Evolutionary conservation across 2,113 vertebrate species (phyloP), one percentile per base, ranked within the genome.

Genomic region (Corythoichthys intestinalis): DNA sequence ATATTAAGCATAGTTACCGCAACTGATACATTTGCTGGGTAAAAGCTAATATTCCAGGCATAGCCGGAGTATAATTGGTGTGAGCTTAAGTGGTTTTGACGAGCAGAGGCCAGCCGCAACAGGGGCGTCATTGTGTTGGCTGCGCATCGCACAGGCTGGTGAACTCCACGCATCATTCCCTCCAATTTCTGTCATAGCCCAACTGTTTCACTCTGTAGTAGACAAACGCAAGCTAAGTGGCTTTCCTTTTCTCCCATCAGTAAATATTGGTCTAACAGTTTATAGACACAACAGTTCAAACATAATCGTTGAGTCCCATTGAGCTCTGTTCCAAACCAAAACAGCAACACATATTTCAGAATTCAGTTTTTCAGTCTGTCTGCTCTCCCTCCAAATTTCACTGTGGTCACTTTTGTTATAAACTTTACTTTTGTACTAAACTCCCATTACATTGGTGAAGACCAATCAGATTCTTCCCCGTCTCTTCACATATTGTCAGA

Each of bases 41-140:
- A 34, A 73, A 73, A 77, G 50, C 57, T 59, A 37, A 62, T 57
- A 56, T 65, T 75, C 66, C 57, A 48, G 65, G 50, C 28, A 65
- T 15, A 38, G 61, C 39, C 44, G 76, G 59, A 58, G 54, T 70
- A 70, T 77, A 82, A 83, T 52, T 70, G 71, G 49, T 56, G 52
- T 75, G 83, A 89, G 58, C 65, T 65, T 72, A 80, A 85, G 34
- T 0, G 54, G 56, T 83, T 80, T 67, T 70, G 84, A 87, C 88
- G 83, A 77, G 87, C 65, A 70, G 74, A 81, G 80, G 82, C 71
- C 72, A 81, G 65, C 69, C 82, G 64, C 39, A 87, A 91, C 81
- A 84, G 80, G 56, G 73, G 71, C 75, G 70, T 54, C 82, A 82
- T 88, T 91, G 87, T 89, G 76, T 71, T n/a, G 66, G 66, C 50